A percentile compares a stretch with the other conserved stretches of the same genome.
Evolutionary conservation across 1,140 invertebrate genomes (phyloP).

Genomic region (Pachypsylla venusta): DNA sequence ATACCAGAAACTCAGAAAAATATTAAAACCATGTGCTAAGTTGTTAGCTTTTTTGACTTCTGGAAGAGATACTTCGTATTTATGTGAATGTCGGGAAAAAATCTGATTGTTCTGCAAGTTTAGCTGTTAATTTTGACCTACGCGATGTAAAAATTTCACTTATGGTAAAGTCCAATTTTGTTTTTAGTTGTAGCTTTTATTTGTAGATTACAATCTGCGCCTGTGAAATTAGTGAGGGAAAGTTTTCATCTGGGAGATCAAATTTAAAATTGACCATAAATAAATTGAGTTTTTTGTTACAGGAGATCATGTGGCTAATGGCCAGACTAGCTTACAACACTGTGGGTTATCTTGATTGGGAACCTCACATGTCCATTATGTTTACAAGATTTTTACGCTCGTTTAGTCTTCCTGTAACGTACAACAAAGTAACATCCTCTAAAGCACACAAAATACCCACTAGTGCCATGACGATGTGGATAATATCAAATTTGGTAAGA

Average conservation of each 20-base stretch:
- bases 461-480: slow-evolving; percentile 46
- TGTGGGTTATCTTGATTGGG: slow-evolving; percentile 78
- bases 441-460: slow-evolving; percentile 39
- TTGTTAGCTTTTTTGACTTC: too few relatives aligned
- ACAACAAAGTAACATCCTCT: slow-evolving; percentile 38
- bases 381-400: slow-evolving; percentile 61
- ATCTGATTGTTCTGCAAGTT: too few relatives aligned
- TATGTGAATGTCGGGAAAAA: too few relatives aligned
- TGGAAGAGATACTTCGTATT: too few relatives aligned
- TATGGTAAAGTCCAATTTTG: too few relatives aligned
- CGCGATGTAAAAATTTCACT: too few relatives aligned
- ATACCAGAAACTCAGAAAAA: too few relatives aligned
- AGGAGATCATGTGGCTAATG: slow-evolving; percentile 58
- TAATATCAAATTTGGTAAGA: slow-evolving; percentile 44
- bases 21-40: too few relatives aligned
- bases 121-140: too few relatives aligned
- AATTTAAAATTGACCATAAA: slow-evolving; percentile 12
- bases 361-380: slow-evolving; percentile 61
- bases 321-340: slow-evolving; percentile 53
- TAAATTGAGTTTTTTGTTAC: slow-evolving; percentile 21
- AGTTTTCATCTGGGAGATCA: neutral
- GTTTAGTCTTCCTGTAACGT: slow-evolving; percentile 63
- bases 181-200: too few relatives aligned
- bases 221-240: too few relatives aligned
- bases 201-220: too few relatives aligned